Conservation (phyloP, 2,888 invertebrate genomes). For the Cephus rjabovi region DNA sequence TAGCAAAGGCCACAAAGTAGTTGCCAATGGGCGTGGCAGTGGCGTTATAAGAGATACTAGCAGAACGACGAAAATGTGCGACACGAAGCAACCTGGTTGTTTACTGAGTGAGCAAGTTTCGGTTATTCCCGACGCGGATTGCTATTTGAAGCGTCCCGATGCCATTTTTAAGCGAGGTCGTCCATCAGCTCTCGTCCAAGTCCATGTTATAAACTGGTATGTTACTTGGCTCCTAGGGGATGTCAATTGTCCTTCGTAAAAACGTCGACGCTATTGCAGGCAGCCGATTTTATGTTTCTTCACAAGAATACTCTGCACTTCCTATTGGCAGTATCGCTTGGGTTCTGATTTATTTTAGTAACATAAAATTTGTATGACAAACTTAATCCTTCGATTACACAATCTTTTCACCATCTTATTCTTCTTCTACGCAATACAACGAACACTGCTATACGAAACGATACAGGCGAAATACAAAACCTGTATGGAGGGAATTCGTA, state of each 20-base stretch:
- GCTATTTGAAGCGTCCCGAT: slow-evolving; percentile 42
- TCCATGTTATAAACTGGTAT: not conserved
- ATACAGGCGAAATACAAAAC: no score
- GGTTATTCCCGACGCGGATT: slow-evolving; percentile 16
- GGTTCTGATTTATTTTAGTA: no score
- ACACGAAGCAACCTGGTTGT: not conserved
- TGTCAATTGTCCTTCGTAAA: not conserved
- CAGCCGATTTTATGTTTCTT: not conserved
- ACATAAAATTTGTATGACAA: not conserved
- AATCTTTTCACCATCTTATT: no score
- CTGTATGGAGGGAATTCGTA: no score
- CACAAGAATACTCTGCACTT: not conserved
- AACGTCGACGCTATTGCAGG: not conserved
- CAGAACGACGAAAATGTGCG: not conserved
- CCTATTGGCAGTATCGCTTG: no score
- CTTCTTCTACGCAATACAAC: no score
- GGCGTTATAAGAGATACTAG: not conserved
- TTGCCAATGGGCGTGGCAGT: not conserved
- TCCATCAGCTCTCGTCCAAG: not conserved
- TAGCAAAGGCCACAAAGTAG: not conserved
- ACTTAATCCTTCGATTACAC: not conserved
- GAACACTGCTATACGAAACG: no score
- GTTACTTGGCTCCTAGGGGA: not conserved
- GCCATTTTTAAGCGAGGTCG: slow-evolving; percentile 33
- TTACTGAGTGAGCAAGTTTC: not conserved